Base-by-base conservation (phyloP, 1,140 invertebrate genomes). In the Heliothis virescens region DNA sequence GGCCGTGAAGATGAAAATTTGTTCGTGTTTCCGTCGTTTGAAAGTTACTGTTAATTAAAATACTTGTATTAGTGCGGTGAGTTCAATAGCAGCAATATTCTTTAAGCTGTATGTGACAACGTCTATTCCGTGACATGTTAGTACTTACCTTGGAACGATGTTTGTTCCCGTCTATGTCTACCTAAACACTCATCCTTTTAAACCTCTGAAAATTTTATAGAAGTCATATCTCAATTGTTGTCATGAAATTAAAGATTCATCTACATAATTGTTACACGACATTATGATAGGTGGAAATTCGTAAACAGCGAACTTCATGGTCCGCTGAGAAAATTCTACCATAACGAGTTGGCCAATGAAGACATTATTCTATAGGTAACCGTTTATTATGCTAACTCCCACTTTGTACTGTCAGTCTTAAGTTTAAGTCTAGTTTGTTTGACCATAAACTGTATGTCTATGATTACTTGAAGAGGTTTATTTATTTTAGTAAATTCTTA, bases 321-420 rank as follows among this genome's bases (percentile, higher is more conserved):
- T 71, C 18, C 13, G 21, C 21, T 52, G 48, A 13, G 11, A 18
- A 53, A 21, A 71, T 71, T 53, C 48, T 29, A 15, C 67, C 48
- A 29, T 52, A 71, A 52, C 67, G 67, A 71, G 67, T 53, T 47
- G 4, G 47, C 65, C 67, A 71, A 71, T 71, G 48, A 52, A 71
- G 67, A 71, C 67, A 71, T 71, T 71, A 71, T 71, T 52, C 47
- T 71, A 53, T 71, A n/a, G 48, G 15, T 26, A 71, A 12, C 13
- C 21, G 67, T 52, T 41, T 29, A 52, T 71, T 71, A 52, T 71
- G 67, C 67, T 71, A 71, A 71, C 67, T 71, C 41, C 67, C 18
- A 71, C 67, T 71, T 67, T 67, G 63, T 67, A 10, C 63, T 71
- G 67, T 71, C 67, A 71, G 21, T 71, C 63, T 48, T 21, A 50